Percentiles rank a stretch among this genome's conserved stretches.
Evolutionary conservation across 2,797 vertebrate species (phyloP).

Genomic region (Alectoris magna): DNA sequence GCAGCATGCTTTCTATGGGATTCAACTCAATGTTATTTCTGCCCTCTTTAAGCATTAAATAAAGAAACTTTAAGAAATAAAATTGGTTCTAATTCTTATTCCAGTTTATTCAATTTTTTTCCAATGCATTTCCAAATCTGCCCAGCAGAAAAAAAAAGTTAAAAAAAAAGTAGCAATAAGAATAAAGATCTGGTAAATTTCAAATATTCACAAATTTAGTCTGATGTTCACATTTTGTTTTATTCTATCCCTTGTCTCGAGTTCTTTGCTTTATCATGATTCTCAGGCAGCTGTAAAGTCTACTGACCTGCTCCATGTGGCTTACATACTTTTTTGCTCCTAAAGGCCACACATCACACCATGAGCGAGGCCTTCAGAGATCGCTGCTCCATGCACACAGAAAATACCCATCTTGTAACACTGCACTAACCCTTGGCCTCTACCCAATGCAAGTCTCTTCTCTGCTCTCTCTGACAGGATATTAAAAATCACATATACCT

Average conservation of each 20-base stretch:
- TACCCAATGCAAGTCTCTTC: background rate
- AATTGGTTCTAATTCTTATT: background rate
- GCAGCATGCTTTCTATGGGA: background rate
- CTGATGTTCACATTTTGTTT: background rate
- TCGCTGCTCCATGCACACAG: background rate
- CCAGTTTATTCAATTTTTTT: background rate
- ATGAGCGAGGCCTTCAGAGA: background rate
- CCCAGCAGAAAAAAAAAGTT: background rate
- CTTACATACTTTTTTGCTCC: background rate
- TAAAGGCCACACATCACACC: background rate
- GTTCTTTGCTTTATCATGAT: background rate
- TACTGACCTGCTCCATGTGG: background rate
- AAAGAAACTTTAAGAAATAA: background rate
- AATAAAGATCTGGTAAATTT: background rate
- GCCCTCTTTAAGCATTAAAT: background rate
- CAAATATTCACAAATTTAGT: background rate
- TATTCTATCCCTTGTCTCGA: background rate
- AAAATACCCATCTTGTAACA: background rate
- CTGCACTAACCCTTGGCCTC: background rate
- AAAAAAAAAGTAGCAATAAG: background rate
- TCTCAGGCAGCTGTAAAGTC: background rate
- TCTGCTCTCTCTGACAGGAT: background rate
- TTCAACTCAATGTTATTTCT: background rate
- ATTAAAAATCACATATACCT: background rate
- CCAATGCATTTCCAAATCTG: too few species aligned